Base-by-base conservation (phyloP, 2,113 vertebrate species). In the Pholis gunnellus region DNA sequence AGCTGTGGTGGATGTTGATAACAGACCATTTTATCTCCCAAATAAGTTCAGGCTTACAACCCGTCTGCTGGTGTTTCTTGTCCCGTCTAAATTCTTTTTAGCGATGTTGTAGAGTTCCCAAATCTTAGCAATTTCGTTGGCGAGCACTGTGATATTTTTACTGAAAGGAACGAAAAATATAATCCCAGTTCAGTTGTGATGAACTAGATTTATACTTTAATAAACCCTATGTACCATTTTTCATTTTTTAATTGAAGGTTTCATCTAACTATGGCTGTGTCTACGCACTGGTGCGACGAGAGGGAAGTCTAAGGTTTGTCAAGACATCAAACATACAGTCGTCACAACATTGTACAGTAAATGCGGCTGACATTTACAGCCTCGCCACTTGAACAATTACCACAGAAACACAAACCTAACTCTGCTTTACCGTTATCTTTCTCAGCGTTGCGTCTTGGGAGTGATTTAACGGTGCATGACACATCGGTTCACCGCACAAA, bases 361-460 rank as follows among this genome's bases (percentile, higher is more conserved):
- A 82, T 73, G 52, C 40, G 2, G 20, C 75, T 88, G 90, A 89
- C 90, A 90, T 93, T 91, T 89, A 92, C 83, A 65, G 68, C 75
- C 87, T 59, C 15, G 15, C 73, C 86, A 65, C 79, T 87, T 40
- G 9, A 77, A 79, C 75, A 79, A 84, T 85, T 78, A 88, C 90
- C 74, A 27, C 82, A 72, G n/a, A 78, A 85, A 89, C 34, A 88
- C 79, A 87, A 89, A 87, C 60, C 80, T 64, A 72, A 9, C 72
- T 60, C 48, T 29, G 40, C 79, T 80, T 71, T 11, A 54, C 65
- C 31, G 42, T 75, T 83, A 72, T 91, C 86, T 74, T 34, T 59
- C 70, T 73, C 48, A 20, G 4, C 29, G 22, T 38, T 70, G 70
- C 11, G 14, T 82, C 72, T 72, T 46, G 61, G 9, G 61, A 72